Base-by-base conservation (phyloP, 2,888 invertebrate species). In the Synanthedon tipuliformis region DNA sequence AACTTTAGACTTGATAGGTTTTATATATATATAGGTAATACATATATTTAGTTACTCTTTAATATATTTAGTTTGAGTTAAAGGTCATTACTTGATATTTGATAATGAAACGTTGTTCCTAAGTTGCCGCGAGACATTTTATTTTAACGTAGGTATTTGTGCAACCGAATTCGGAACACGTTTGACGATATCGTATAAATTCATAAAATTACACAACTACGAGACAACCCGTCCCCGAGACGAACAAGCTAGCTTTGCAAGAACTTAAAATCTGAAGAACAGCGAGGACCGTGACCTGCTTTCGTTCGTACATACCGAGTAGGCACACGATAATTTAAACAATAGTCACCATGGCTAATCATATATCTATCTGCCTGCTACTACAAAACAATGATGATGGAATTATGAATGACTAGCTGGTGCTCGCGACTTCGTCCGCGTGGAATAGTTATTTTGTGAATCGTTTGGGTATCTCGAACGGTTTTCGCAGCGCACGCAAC, bases 271-370 rank as follows among this genome's bases (percentile, higher is more conserved):
- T 70, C 72, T 73, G 77, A 80, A 73, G 77, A 75, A 72, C 72
- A 67, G 69, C 65, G 70, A 68, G 63, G 70, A 73, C 84, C 84
- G 40, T 83, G 84, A 83, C 85, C 76, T 61, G 65, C 75, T 77
- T 77, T 73, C 64, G 52, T 45, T 45, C 8, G 45, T 45, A 45
- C 45, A 5, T 13, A 45, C 34, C 8, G 45, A 45, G n/a, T 45
- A 23, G 23, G 23, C 23, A 45, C 45, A 45, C 15, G 34, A 45
- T 12, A 45, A 45, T 45, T 45, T 45, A 45, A 45, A 45, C 15
- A 13, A 7, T 11, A 11, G 45, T 13, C 45, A 13, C 13, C 5
- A 45, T 45, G 12, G 13, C n/a, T 45, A 13, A 45, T 45, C 45
- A 45, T 45, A 12, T 12, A 15, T 34, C 34, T 34, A 2, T 34